phyloP scores from a whole-genome alignment of 2,113 vertebrate species.

The Takifugu flavidus region DNA sequence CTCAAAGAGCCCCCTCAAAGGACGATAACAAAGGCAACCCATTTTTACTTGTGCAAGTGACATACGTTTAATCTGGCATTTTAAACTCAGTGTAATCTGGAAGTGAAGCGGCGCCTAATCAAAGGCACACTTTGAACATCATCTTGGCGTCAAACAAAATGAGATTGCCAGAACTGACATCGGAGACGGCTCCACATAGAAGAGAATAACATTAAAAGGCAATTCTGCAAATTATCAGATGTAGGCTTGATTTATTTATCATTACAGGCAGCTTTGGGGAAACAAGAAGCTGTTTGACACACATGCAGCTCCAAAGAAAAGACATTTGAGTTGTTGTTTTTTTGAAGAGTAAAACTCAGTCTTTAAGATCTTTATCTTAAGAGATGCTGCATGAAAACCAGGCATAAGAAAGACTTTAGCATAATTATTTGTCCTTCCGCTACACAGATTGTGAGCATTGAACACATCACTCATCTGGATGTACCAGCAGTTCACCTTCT shows the following conservation, averaged over 20 bases:
- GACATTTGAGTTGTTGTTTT: conserved; percentile 20
- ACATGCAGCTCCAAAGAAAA: conserved; percentile 32
- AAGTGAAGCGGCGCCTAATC: conserved; percentile 61
- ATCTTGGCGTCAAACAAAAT: conserved; percentile 67
- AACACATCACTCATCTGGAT: conserved; percentile 22
- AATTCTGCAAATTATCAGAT: conserved; percentile 66
- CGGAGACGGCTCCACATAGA: conserved; percentile 58
- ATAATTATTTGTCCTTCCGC: conserved; percentile 7
- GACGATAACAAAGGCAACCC: conserved; percentile 60
- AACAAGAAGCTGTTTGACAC: conserved; percentile 41
- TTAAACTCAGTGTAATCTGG: conserved; percentile 65
- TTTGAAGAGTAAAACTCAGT: conserved; percentile 19
- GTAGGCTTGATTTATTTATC: conserved; percentile 62
- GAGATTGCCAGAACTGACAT: conserved; percentile 61
- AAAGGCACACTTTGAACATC: conserved; percentile 68
- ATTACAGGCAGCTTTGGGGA: conserved; percentile 58
- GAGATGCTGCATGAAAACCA: conserved; percentile 26
- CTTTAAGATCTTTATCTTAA: conserved; percentile 42
- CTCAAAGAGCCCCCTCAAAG: conserved; percentile 67
- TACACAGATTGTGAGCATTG: conserved; percentile 8
- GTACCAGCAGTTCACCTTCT: conserved; percentile 26
- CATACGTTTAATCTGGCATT: conserved; percentile 71
- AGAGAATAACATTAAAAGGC: conserved; percentile 74
- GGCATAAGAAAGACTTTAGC: conserved; percentile 25
- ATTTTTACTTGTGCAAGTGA: conserved; percentile 61